Conservation (phyloP, 1,140 invertebrate species). For the Halesus radiatus region DNA sequence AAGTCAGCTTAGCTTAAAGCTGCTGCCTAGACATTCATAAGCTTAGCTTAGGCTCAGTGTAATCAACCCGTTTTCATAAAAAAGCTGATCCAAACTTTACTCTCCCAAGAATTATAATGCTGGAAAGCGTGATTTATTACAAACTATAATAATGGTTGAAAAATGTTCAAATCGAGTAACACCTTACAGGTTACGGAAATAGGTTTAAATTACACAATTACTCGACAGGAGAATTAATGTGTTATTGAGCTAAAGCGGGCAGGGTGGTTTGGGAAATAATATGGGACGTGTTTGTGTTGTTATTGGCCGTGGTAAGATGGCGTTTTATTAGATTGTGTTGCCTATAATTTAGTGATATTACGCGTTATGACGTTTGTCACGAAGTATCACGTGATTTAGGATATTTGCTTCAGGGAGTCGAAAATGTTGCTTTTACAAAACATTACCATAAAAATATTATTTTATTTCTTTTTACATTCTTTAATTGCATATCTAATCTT, state of each 20-base stretch:
- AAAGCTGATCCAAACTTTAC: neutral
- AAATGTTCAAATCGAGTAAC: neutral
- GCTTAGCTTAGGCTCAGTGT: slow-evolving; percentile 1
- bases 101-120: too few species aligned
- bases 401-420: too few species aligned
- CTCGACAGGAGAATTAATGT: neutral
- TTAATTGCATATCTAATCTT: too few species aligned
- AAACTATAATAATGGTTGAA: slow-evolving; percentile 13
- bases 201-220: slow-evolving; percentile 22
- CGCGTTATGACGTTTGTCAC: neutral
- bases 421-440: too few species aligned
- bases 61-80: slow-evolving; percentile 23
- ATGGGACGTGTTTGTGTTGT: neutral
- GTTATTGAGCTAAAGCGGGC: neutral
- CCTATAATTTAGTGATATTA: neutral
- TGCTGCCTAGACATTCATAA: neutral
- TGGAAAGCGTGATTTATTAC: neutral
- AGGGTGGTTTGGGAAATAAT: neutral
- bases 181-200: neutral
- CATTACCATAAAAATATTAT: too few species aligned
- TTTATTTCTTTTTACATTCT: too few species aligned
- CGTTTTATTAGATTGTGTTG: neutral
- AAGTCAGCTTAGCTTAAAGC: slow-evolving; percentile 9
- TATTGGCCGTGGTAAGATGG: neutral
- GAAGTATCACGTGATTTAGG: neutral